Evolutionary conservation across 2,113 vertebrate species (phyloP).

Genomic region (Corythornis vintsioides): DNA sequence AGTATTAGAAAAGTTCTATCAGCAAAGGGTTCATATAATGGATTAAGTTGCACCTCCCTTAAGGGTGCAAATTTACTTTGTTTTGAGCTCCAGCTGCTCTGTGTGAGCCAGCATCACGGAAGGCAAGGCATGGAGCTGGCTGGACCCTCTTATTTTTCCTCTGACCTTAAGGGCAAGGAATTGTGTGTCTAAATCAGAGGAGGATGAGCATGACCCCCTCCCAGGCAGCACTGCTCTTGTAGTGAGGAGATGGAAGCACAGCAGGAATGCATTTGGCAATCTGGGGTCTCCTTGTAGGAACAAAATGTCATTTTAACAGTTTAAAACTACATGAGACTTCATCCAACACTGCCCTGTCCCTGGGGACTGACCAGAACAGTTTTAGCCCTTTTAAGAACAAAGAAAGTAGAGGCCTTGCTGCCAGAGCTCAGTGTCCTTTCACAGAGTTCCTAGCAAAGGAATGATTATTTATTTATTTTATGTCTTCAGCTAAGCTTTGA

Average conservation of each 20-base stretch:
- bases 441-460: constrained; percentile 4
- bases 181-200: neutral
- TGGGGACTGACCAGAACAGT: neutral
- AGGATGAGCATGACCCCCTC: neutral
- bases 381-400: constrained; percentile 37
- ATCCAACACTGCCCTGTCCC: neutral
- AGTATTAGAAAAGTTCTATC: neutral
- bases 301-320: constrained; percentile 12
- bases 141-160: neutral
- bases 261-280: neutral
- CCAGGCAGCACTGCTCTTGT: neutral
- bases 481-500: constrained; percentile 44
- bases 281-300: neutral
- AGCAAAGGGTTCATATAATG: neutral
- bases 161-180: neutral
- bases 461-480: constrained; percentile 43
- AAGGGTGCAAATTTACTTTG: neutral
- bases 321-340: neutral
- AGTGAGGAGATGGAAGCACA: neutral
- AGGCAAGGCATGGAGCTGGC: neutral
- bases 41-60: neutral
- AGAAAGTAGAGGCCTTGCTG: neutral
- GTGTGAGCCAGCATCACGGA: neutral
- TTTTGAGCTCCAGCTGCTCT: neutral
- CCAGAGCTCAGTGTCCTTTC: constrained; percentile 35